phyloP scores from a whole-genome alignment of 2,797 vertebrate genomes.

The Glyptemys insculpta region DNA sequence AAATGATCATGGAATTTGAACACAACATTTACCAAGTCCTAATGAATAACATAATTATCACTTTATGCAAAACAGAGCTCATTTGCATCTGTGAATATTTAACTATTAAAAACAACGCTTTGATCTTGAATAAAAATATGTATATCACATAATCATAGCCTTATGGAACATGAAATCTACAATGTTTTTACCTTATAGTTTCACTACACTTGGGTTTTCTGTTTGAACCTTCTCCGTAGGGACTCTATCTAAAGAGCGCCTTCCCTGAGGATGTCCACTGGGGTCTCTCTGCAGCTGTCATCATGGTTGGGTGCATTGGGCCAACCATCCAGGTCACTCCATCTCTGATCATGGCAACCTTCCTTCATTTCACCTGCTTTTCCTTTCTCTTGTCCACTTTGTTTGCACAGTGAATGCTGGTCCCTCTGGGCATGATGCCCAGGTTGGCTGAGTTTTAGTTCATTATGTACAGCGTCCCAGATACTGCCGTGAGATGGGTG shows the following conservation, averaged over 20 bases:
- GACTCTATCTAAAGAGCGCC: conserved; percentile 25
- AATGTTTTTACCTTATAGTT: conserved; percentile 44
- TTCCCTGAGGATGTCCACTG: conserved; percentile 40
- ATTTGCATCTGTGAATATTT: conserved; percentile 79
- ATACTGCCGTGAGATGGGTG: conserved; percentile 4
- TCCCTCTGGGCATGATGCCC: background rate
- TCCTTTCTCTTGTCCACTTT: background rate
- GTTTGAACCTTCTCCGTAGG: conserved; percentile 57
- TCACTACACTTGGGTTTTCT: conserved; percentile 33
- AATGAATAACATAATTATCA: conserved; percentile 80
- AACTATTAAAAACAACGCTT: conserved; percentile 78
- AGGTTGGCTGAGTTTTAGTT: background rate
- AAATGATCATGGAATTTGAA: conserved; percentile 73
- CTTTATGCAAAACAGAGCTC: conserved; percentile 75
- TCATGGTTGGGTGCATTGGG: background rate
- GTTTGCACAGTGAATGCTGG: background rate
- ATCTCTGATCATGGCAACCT: background rate
- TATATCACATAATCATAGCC: conserved; percentile 80
- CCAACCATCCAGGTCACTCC: conserved; percentile 39
- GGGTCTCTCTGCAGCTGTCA: background rate
- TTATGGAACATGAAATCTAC: conserved; percentile 75
- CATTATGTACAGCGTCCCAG: background rate
- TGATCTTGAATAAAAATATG: conserved; percentile 79
- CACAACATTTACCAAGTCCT: conserved; percentile 76
- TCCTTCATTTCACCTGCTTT: background rate